Conservation (phyloP, 2,113 vertebrate species). For the Ranitomeya imitator region DNA sequence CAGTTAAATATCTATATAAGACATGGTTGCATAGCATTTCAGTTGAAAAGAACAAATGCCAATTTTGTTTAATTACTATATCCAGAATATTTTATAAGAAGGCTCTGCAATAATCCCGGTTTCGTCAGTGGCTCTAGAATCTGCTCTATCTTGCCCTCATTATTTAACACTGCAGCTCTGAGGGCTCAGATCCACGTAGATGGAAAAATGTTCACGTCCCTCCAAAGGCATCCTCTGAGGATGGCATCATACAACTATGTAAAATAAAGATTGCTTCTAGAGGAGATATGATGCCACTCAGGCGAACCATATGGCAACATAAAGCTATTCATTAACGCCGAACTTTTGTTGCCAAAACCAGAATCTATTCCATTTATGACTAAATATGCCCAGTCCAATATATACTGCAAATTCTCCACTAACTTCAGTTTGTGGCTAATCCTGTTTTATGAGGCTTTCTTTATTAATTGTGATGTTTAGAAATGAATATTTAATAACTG, state of each 20-base stretch:
- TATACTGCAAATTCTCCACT: not conserved
- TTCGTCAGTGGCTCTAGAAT: no score
- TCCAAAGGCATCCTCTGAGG: no score
- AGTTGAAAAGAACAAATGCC: not conserved
- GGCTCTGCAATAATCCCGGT: not conserved
- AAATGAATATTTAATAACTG: not conserved
- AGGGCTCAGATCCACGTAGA: no score
- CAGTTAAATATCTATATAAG: not conserved
- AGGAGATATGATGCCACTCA: not conserved
- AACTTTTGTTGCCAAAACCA: no score
- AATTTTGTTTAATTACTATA: not conserved
- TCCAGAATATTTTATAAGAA: not conserved
- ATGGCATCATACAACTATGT: not conserved
- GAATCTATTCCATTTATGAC: not conserved
- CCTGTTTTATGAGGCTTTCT: not conserved
- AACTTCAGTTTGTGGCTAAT: not conserved
- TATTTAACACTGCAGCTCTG: no score
- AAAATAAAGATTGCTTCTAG: not conserved
- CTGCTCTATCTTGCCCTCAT: no score
- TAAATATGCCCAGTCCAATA: not conserved
- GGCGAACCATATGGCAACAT: not conserved
- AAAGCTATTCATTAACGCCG: not conserved
- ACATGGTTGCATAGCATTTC: not conserved
- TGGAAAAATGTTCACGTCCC: no score
- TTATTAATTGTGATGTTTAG: constrained; percentile 22